Evolutionary conservation across 2,888 invertebrate species (phyloP), one percentile per base, ranked within the genome.

Genomic region (Troglohyphantes excavatus): DNA sequence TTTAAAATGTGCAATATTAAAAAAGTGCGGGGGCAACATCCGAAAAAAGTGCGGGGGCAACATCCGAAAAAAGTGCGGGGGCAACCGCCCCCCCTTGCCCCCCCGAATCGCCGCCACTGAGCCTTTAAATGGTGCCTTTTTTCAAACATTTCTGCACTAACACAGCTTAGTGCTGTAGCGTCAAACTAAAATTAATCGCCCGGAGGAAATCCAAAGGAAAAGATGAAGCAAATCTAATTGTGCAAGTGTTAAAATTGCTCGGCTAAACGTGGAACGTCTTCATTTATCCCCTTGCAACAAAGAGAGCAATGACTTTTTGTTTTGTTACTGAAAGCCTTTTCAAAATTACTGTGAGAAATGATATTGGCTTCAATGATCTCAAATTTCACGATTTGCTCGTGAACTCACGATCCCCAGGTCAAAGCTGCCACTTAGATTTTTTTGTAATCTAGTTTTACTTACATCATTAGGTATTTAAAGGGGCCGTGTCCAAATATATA

Each of bases 371-470:
- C 33, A 29, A 33, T 46, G 46, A 46, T 46, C 17, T 72, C 72
- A n/a, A 72, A 46, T 72, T 72, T 72, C 72, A 72, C 72, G 72
- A 72, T 46, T 46, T 68, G 68, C 6, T 29, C 68, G n/a, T 33
- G 68, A 72, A 72, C 46, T 72, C 46, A 26, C 46, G 46, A 72
- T 23, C 46, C 17, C 46, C 7, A 17, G 72, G 72, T 46, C 72
- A 72, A 46, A 46, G 17, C 26, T 23, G 17, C 23, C 53, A 5
- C n/a, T 53, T 72, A 39, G 7, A 23, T 72, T 23, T 17, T 72
- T 72, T 72, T 72, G 17, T 17, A 46, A 27, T 68, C 46, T 43
- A 43, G n/a, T 23, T 5, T n/a, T 39, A n/a, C 26, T 46, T 13
- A 23, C 27, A 23, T 43, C 26, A 72, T 72, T 72, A 72, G 2